These are phyloP conservation scores for Gastrophryne carolinensis DNA, from an alignment of 2,797 vertebrate genomes.

Conservation along the genomic window DNA sequence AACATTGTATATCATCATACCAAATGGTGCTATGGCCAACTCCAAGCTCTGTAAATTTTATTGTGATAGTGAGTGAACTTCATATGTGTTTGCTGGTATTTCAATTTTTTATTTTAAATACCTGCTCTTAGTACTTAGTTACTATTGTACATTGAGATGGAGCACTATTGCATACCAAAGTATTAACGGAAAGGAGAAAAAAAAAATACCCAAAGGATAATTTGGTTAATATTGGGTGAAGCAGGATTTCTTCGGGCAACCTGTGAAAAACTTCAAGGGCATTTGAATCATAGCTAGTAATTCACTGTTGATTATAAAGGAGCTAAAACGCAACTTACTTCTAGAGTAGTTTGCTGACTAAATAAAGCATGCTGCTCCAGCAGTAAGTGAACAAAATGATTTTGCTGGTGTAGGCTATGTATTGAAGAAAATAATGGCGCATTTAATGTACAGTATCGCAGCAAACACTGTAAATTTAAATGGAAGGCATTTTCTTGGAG, in stretches of 20 bases:
- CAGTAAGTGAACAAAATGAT: conserved; percentile 35
- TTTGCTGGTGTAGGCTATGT: conserved; percentile 62
- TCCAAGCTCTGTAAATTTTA: conserved; percentile 66
- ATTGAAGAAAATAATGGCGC: conserved; percentile 65
- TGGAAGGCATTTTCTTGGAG: conserved; percentile 41
- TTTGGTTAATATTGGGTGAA: conserved; percentile 61
- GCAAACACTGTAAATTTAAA: conserved; percentile 75
- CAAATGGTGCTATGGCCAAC: conserved; percentile 65
- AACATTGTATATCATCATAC: conserved; percentile 60
- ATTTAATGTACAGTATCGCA: conserved; percentile 72
- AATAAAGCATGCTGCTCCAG: not conserved
- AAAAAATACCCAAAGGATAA: conserved; percentile 68
- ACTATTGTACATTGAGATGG: conserved; percentile 68
- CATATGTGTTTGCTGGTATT: conserved; percentile 68
- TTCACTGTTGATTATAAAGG: conserved; percentile 26
- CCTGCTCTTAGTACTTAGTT: conserved; percentile 66
- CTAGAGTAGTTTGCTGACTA: conserved; percentile 28
- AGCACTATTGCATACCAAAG: conserved; percentile 79
- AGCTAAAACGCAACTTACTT: conserved; percentile 30
- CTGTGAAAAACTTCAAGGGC: conserved; percentile 47
- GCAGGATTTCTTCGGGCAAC: conserved; percentile 61
- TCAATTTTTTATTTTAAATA: conserved; percentile 52
- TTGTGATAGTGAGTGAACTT: conserved; percentile 63
- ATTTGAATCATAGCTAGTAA: conserved; percentile 34
- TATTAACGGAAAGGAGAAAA: conserved; percentile 60